Percentiles rank a stretch among this genome's conserved stretches.
These are phyloP conservation scores for Aptenodytes forsteri DNA, from an alignment of 2,113 vertebrate species.

Conservation along the genomic window DNA sequence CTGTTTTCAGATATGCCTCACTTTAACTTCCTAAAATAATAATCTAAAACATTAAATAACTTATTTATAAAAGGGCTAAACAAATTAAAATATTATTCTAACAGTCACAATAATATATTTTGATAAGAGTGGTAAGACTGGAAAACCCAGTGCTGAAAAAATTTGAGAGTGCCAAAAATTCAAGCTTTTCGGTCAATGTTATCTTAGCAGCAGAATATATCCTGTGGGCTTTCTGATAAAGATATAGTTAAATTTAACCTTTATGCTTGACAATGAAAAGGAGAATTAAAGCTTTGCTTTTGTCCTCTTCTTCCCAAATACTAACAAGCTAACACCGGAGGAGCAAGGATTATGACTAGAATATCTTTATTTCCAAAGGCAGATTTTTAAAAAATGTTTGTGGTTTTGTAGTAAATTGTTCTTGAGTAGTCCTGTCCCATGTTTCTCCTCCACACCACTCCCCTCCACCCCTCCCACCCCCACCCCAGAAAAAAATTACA, in stretches of 20 bases:
- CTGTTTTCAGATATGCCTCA: neutral
- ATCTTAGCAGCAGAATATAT: neutral
- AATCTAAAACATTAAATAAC: neutral
- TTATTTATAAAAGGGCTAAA: neutral
- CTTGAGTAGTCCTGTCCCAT: neutral
- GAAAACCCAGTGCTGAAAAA: neutral
- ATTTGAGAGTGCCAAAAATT: neutral
- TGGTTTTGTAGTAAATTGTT: neutral
- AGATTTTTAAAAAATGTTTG: neutral
- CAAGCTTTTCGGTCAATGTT: neutral
- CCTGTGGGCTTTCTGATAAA: neutral
- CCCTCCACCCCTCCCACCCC: rapidly evolving
- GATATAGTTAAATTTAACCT: neutral
- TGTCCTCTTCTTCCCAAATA: neutral
- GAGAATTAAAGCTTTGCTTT: neutral
- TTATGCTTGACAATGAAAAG: neutral
- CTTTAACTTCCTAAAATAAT: neutral
- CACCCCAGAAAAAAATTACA: neutral
- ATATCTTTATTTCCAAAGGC: neutral
- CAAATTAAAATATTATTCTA: neutral
- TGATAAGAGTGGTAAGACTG: neutral
- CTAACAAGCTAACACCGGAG: neutral
- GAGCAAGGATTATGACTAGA: neutral
- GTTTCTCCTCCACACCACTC: neutral
- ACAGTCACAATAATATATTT: neutral